Evolutionary conservation across 1,140 invertebrate genomes (phyloP).

Genomic region (Caenorhabditis briggsae): DNA sequence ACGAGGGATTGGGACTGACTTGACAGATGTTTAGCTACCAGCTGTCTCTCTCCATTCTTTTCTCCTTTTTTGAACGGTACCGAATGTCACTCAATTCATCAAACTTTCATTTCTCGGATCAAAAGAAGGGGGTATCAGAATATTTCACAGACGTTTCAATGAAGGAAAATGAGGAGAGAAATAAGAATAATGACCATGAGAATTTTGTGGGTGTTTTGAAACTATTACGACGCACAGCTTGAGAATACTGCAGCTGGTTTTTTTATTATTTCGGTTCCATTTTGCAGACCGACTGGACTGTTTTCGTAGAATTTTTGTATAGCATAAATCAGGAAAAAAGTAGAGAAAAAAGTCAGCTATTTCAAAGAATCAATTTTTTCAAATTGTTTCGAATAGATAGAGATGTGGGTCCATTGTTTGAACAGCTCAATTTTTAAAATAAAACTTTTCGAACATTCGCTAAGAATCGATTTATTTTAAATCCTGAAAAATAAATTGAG

Average conservation of each 20-base stretch:
- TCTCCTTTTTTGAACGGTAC: conserved; percentile 12
- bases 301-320: not conserved
- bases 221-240: conserved; percentile 52
- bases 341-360: too few relatives aligned
- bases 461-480: too few relatives aligned
- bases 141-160: not conserved
- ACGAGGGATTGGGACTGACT: conserved; percentile 1
- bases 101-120: not conserved
- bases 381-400: too few relatives aligned
- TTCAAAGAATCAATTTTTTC: too few relatives aligned
- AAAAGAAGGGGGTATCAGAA: not conserved
- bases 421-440: too few relatives aligned
- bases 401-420: too few relatives aligned
- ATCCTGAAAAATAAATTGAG: too few relatives aligned
- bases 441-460: too few relatives aligned
- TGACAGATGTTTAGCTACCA: not conserved
- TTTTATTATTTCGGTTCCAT: not conserved
- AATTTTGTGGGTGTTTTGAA: not conserved
- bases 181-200: not conserved
- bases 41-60: not conserved
- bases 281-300: not conserved
- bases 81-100: conserved; percentile 36
- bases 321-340: too few relatives aligned
- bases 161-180: not conserved
- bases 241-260: not conserved